phyloP scores from a whole-genome alignment of 2,113 vertebrate genomes.

The Ursus arctos region DNA sequence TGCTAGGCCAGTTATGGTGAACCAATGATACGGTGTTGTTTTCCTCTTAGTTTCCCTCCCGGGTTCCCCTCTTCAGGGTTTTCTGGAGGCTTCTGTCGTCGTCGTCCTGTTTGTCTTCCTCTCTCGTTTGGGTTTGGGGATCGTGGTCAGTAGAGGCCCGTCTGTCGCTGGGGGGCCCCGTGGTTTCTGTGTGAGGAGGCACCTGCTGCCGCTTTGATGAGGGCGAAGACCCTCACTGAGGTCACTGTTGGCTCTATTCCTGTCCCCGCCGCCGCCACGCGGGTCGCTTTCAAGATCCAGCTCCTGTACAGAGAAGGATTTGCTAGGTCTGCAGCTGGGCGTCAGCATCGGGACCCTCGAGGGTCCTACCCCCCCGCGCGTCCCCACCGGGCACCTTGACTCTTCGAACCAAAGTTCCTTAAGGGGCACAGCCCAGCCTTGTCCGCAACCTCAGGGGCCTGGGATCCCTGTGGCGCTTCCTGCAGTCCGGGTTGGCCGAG shows the following conservation, averaged over 20 bases:
- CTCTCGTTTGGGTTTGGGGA: slow-evolving; percentile 55
- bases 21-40: slow-evolving; percentile 87
- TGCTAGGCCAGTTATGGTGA: slow-evolving; percentile 89
- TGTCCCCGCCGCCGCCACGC: neutral
- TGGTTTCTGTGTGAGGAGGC: neutral
- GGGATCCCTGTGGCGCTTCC: slow-evolving; percentile 60
- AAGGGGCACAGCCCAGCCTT: slow-evolving; percentile 80
- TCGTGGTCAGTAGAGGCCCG: neutral
- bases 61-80: slow-evolving; percentile 23
- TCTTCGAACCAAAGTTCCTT: slow-evolving; percentile 88
- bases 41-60: slow-evolving; percentile 69
- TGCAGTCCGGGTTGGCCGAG: neutral
- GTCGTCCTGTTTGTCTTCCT: neutral
- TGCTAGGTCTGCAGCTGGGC: neutral
- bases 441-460: slow-evolving; percentile 63
- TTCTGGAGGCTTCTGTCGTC: slow-evolving; percentile 21
- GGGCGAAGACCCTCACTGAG: neutral
- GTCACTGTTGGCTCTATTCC: fast-evolving
- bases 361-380: neutral
- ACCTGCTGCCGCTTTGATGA: neutral
- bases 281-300: neutral
- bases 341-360: neutral
- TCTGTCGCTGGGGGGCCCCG: neutral
- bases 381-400: slow-evolving; percentile 72
- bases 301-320: neutral